Evolutionary conservation across 2,888 invertebrate species (phyloP).

Genomic region (Andricus curvator): DNA sequence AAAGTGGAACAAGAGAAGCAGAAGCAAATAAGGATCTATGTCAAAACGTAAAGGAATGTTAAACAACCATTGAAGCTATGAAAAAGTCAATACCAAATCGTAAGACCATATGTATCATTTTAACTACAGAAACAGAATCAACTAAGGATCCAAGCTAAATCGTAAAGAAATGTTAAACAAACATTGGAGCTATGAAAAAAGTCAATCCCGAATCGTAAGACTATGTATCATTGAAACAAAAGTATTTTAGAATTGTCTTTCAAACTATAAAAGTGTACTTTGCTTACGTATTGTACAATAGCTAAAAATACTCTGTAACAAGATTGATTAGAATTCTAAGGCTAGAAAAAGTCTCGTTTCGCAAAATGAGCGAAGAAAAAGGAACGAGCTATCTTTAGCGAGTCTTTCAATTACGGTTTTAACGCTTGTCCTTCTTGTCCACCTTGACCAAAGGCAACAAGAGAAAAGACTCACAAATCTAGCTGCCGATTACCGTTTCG

Average conservation of each 20-base stretch:
- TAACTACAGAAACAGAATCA: not conserved
- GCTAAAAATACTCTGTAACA: not conserved
- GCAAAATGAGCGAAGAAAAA: slow-evolving; percentile 27
- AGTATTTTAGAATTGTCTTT: not conserved
- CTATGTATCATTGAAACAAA: too few relatives aligned
- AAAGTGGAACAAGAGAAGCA: not conserved
- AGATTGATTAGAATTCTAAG: slow-evolving; percentile 32
- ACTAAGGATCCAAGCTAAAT: not conserved
- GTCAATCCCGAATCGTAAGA: too few relatives aligned
- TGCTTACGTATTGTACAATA: not conserved
- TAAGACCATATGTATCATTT: not conserved
- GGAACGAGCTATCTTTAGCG: slow-evolving; percentile 34
- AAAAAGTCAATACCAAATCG: not conserved
- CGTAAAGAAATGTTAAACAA: too few relatives aligned
- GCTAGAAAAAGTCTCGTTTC: slow-evolving; percentile 9
- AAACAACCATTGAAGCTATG: not conserved
- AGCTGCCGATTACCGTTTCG: slow-evolving; percentile 15
- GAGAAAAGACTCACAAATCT: slow-evolving; percentile 26
- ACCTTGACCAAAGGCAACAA: slow-evolving; percentile 14
- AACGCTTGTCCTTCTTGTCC: slow-evolving; percentile 31
- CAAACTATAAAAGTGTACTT: not conserved
- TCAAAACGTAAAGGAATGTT: not conserved
- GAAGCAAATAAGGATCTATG: too few relatives aligned
- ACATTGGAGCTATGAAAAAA: too few relatives aligned
- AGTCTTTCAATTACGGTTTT: slow-evolving; percentile 30